A percentile compares a stretch with the other conserved stretches of the same genome.
Conservation (phyloP, 2,113 vertebrate genomes). For the Sturnus vulgaris region DNA sequence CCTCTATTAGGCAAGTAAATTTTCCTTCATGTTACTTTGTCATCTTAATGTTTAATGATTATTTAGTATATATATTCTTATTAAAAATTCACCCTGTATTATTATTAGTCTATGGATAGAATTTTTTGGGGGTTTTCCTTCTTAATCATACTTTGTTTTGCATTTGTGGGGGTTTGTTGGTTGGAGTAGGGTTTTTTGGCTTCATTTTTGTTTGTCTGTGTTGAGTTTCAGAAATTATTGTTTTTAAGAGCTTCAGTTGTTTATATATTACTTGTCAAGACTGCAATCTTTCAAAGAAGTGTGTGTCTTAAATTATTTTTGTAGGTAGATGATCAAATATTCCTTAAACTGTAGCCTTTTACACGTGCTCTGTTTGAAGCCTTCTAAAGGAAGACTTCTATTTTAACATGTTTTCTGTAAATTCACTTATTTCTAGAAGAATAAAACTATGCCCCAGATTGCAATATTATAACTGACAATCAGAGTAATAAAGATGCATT, state of each 20-base stretch:
- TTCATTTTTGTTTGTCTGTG: not conserved
- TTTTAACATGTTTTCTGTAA: not conserved
- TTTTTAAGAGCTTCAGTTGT: not conserved
- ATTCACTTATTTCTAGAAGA: not conserved
- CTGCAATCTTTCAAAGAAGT: not conserved
- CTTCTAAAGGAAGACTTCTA: not conserved
- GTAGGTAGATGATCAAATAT: not conserved
- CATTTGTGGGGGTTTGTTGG: not conserved
- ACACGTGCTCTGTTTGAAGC: not conserved
- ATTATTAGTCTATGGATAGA: not conserved
- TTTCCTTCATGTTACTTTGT: not conserved
- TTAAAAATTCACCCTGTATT: not conserved
- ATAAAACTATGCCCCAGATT: not conserved
- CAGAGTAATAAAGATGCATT: not conserved
- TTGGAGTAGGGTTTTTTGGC: rapidly evolving
- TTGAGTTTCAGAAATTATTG: not conserved
- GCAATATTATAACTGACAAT: not conserved
- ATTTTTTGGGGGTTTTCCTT: not conserved
- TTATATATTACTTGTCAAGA: not conserved
- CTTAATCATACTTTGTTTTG: not conserved
- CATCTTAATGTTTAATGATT: not conserved
- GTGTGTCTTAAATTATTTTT: not conserved
- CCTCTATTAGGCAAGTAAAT: not conserved
- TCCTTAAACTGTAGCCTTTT: not conserved
- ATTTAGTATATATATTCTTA: not conserved